Percentiles rank a stretch among this genome's conserved stretches.
Conservation (phyloP, 2,797 vertebrate species). For the Babyrousa celebensis region DNA sequence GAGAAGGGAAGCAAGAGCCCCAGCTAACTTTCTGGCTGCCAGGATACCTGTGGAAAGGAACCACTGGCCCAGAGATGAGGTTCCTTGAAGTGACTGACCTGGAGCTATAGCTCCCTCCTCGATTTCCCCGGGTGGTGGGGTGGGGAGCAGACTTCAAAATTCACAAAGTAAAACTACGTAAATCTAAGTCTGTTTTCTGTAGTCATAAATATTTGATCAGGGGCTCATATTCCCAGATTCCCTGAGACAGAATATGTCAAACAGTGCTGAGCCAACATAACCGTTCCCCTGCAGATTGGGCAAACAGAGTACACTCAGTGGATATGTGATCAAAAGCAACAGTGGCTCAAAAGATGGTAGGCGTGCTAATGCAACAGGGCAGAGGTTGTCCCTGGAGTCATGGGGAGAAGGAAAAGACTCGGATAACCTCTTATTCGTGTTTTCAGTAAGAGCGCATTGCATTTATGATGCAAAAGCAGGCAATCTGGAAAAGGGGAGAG, state of each 20-base stretch:
- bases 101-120: not conserved
- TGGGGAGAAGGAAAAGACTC: not conserved
- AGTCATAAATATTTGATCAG: slow-evolving; percentile 62
- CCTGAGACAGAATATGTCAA: slow-evolving; percentile 21
- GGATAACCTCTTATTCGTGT: not conserved
- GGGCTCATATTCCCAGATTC: not conserved
- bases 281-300: not conserved
- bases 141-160: not conserved
- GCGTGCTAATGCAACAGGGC: not conserved
- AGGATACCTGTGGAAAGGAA: not conserved
- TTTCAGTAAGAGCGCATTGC: not conserved
- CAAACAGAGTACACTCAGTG: not conserved
- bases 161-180: not conserved
- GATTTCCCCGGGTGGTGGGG: not conserved
- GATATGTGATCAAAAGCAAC: not conserved
- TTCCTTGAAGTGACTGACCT: not conserved
- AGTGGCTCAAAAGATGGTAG: not conserved
- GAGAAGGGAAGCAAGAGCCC: not conserved
- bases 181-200: slow-evolving; percentile 17
- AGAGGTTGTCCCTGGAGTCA: not conserved
- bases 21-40: not conserved
- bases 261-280: not conserved
- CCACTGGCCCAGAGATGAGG: not conserved
- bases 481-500: not conserved
- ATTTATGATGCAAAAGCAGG: not conserved